Evolutionary conservation across 2,888 invertebrate genomes (phyloP).

Genomic region (Seira ritae): DNA sequence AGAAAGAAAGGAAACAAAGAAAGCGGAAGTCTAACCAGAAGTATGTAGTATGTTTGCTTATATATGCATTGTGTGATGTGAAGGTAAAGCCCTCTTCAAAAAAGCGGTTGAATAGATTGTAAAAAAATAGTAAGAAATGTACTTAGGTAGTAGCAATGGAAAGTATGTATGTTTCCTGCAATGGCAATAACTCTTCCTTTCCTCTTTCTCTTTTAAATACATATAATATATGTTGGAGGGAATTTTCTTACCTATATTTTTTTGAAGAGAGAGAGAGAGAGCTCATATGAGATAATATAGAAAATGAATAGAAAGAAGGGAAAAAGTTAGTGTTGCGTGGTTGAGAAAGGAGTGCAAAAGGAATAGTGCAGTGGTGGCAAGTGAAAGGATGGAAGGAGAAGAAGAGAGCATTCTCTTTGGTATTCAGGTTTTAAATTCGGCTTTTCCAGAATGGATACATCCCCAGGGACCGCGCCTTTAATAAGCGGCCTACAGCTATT

Average conservation of each 20-base stretch:
- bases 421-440: constrained; percentile 74
- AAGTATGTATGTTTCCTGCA: neutral
- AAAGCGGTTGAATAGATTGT: constrained; percentile 4
- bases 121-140: constrained; percentile 2
- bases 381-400: constrained; percentile 32
- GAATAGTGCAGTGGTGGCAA: constrained; percentile 30
- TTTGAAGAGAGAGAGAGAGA: neutral
- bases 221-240: neutral
- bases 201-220: neutral
- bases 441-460: constrained; percentile 73
- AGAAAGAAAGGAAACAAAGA: constrained; percentile 9
- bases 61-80: too few species aligned
- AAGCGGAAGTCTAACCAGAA: neutral
- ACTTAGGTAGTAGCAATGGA: neutral
- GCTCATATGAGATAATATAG: neutral
- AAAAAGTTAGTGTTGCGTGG: constrained; percentile 33
- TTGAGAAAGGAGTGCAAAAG: constrained; percentile 26
- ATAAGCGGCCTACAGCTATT: constrained; percentile 72
- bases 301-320: constrained; percentile 24
- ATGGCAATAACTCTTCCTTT: neutral
- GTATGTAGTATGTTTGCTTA: too few species aligned
- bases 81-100: neutral
- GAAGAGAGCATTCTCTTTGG: constrained; percentile 72
- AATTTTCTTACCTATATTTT: neutral
- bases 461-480: constrained; percentile 73